phyloP scores from a whole-genome alignment of 1,140 invertebrate species.

The Sycophaga agraensis region DNA sequence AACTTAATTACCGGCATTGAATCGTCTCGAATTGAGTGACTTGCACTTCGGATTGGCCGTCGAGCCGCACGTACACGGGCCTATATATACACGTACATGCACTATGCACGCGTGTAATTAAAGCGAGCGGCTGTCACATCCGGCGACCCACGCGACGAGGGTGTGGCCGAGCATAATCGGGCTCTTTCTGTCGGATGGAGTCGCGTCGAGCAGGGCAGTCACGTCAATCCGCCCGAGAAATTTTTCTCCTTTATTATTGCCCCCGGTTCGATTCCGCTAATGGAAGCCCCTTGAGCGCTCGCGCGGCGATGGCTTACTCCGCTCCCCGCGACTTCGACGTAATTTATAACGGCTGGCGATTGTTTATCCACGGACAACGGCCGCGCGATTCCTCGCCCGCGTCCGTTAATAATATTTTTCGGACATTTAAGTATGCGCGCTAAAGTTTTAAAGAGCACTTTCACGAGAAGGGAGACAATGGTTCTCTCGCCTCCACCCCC shows the following conservation, averaged over 20 bases:
- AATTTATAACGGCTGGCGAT: too few relatives aligned
- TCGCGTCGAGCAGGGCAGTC: conserved; percentile 34
- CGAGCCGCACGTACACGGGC: too few relatives aligned
- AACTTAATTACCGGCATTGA: neutral
- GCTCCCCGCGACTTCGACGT: too few relatives aligned
- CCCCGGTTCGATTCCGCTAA: conserved; percentile 16
- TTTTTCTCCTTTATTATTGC: conserved; percentile 13
- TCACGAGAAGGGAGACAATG: conserved; percentile 14
- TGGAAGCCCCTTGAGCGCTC: neutral
- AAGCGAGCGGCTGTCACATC: conserved; percentile 59
- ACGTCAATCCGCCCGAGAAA: conserved; percentile 26
- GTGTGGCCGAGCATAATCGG: conserved; percentile 46
- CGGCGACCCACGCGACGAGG: conserved; percentile 58
- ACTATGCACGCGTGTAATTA: conserved; percentile 55
- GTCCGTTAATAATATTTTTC: neutral
- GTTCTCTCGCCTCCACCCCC: too few relatives aligned
- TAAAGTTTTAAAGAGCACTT: conserved; percentile 23
- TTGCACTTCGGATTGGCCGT: conserved; percentile 14
- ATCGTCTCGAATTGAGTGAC: conserved; percentile 19
- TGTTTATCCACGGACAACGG: neutral
- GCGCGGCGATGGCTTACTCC: neutral
- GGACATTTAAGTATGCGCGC: conserved; percentile 1
- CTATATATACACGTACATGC: too few relatives aligned
- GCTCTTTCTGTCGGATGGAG: conserved; percentile 35
- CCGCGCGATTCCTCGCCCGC: neutral